Evolutionary conservation across 2,113 vertebrate genomes (phyloP).

Genomic region (Hypomesus transpacificus): DNA sequence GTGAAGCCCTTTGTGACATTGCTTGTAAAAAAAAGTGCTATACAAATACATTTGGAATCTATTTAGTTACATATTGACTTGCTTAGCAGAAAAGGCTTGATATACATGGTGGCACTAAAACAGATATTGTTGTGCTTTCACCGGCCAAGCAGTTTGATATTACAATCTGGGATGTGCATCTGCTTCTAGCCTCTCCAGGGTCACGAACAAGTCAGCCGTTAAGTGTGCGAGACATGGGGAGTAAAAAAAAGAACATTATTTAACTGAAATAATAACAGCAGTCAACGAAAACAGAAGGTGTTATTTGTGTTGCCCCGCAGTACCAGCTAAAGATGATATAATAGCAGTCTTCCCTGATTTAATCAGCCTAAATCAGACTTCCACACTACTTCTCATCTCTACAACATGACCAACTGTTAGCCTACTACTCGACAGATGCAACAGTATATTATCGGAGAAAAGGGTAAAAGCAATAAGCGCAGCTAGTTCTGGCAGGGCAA

Average conservation of each 20-base stretch:
- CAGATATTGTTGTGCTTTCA: neutral
- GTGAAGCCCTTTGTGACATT: no score
- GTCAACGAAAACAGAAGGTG: constrained; percentile 29
- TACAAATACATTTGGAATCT: no score
- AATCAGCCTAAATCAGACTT: no score
- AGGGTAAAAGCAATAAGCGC: no score
- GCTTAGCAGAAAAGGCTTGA: no score
- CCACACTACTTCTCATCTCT: no score
- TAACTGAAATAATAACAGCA: constrained; percentile 49
- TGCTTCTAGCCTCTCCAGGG: constrained; percentile 32
- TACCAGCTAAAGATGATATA: constrained; percentile 41
- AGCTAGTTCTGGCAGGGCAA: no score
- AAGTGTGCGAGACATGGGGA: constrained; percentile 45
- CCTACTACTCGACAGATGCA: no score
- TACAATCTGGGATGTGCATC: constrained; percentile 8
- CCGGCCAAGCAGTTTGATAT: constrained; percentile 25
- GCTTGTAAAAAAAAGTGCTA: no score
- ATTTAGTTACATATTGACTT: no score
- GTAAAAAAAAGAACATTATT: constrained; percentile 28
- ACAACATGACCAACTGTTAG: no score
- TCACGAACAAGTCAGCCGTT: constrained; percentile 33
- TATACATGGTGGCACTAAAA: neutral
- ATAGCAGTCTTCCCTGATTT: no score
- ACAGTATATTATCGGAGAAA: neutral
- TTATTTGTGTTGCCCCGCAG: constrained; percentile 52